Evolutionary conservation across 2,113 vertebrate genomes (phyloP).

Genomic region (Halcyon malimbica): DNA sequence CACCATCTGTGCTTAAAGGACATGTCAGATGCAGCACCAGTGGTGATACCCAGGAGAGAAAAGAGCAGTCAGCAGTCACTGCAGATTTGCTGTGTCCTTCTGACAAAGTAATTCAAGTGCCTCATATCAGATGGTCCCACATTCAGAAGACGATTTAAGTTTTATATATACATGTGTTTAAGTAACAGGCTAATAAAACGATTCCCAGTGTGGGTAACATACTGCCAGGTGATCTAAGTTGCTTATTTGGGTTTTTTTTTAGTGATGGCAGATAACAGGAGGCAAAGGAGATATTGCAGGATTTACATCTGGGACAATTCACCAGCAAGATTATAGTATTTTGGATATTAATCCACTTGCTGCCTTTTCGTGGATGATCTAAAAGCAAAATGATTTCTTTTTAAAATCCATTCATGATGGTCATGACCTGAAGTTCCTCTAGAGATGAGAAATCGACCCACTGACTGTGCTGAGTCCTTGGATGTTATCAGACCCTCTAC

Average conservation of each 20-base stretch:
- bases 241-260: not conserved
- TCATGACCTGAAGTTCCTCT: not conserved
- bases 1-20: not conserved
- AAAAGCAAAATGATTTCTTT: not conserved
- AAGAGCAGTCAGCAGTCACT: not conserved
- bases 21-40: not conserved
- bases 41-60: accelerated
- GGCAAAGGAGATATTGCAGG: not conserved
- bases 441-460: not conserved
- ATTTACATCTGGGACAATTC: not conserved
- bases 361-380: not conserved
- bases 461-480: not conserved
- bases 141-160: not conserved
- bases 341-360: not conserved
- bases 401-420: not conserved
- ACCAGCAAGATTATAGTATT: not conserved
- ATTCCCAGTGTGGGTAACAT: not conserved
- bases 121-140: accelerated
- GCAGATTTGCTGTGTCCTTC: not conserved
- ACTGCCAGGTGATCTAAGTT: not conserved
- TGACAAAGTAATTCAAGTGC: not conserved
- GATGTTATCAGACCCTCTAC: not conserved
- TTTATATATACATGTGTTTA: not conserved
- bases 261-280: not conserved
- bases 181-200: not conserved